These are phyloP conservation scores for Pocillopora damicornis DNA, from an alignment of 64 coral and sea anemone species.

Conservation along the genomic window DNA sequence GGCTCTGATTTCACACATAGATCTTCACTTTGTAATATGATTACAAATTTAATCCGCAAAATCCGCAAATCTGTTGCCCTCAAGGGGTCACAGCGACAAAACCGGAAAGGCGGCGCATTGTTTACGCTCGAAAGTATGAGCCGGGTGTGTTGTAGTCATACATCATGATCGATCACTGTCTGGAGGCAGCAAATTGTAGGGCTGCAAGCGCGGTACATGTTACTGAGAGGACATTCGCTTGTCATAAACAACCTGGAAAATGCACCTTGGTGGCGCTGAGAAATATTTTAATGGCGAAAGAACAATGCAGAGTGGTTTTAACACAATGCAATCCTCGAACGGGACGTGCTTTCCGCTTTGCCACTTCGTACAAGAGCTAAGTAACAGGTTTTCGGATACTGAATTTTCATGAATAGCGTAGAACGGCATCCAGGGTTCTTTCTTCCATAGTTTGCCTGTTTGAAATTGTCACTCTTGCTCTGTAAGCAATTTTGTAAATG, in stretches of 20 bases:
- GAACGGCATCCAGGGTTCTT: too few species aligned
- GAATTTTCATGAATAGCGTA: too few species aligned
- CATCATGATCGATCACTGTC: slow-evolving; percentile 51
- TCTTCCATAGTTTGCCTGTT: neutral
- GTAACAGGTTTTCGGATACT: too few species aligned
- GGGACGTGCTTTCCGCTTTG: slow-evolving; percentile 30
- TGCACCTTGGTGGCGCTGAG: slow-evolving; percentile 24
- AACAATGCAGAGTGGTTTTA: neutral
- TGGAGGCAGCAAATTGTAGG: slow-evolving; percentile 13
- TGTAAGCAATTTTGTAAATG: neutral
- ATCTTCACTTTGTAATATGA: slow-evolving; percentile 49
- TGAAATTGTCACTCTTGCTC: neutral
- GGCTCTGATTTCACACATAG: neutral
- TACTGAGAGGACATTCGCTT: slow-evolving; percentile 13
- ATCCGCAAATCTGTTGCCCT: slow-evolving; percentile 51
- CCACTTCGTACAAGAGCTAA: neutral
- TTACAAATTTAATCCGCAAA: slow-evolving; percentile 34
- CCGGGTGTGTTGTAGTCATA: slow-evolving; percentile 26
- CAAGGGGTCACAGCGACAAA: slow-evolving; percentile 26
- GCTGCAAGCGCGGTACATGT: slow-evolving; percentile 4
- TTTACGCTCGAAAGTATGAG: slow-evolving; percentile 37
- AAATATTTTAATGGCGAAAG: slow-evolving; percentile 1
- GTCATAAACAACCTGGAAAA: slow-evolving; percentile 12
- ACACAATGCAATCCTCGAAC: slow-evolving; percentile 3
- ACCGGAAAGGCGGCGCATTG: slow-evolving; percentile 46